Conservation (phyloP, 2,888 invertebrate species). For the Octodonta nipae region DNA sequence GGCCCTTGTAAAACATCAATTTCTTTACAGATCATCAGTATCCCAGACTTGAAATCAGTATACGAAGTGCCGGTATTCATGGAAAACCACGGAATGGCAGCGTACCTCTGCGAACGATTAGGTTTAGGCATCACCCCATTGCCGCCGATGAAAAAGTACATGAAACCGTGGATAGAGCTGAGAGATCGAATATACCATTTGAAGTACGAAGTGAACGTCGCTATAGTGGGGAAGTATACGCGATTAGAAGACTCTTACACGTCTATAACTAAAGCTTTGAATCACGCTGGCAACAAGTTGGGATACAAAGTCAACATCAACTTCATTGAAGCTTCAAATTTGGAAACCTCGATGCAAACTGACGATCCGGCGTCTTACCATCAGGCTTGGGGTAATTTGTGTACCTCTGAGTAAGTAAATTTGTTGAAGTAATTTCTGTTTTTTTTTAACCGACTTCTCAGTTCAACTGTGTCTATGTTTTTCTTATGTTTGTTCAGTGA, state of each 20-base stretch:
- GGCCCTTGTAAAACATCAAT: no score
- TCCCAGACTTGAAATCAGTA: constrained; percentile 87
- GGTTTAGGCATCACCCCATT: constrained; percentile 54
- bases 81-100: constrained; percentile 79
- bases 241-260: constrained; percentile 91
- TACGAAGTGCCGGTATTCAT: constrained; percentile 91
- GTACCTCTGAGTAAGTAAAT: constrained; percentile 60
- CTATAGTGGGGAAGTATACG: constrained; percentile 93
- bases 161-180: constrained; percentile 81
- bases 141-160: constrained; percentile 53
- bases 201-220: constrained; percentile 74
- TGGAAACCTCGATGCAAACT: constrained; percentile 61
- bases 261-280: constrained; percentile 86
- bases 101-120: constrained; percentile 70
- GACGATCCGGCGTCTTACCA: constrained; percentile 75
- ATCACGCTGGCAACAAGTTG: constrained; percentile 79
- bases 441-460: no score
- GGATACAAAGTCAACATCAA: constrained; percentile 75
- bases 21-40: constrained; percentile 43
- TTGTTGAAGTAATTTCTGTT: constrained; percentile 3
- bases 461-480: no score
- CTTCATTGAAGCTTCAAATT: constrained; percentile 81
- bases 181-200: constrained; percentile 74
- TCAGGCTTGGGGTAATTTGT: constrained; percentile 85
- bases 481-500: no score